Evolutionary conservation across 2,888 invertebrate genomes (phyloP).

Genomic region (Catocala sponsa): DNA sequence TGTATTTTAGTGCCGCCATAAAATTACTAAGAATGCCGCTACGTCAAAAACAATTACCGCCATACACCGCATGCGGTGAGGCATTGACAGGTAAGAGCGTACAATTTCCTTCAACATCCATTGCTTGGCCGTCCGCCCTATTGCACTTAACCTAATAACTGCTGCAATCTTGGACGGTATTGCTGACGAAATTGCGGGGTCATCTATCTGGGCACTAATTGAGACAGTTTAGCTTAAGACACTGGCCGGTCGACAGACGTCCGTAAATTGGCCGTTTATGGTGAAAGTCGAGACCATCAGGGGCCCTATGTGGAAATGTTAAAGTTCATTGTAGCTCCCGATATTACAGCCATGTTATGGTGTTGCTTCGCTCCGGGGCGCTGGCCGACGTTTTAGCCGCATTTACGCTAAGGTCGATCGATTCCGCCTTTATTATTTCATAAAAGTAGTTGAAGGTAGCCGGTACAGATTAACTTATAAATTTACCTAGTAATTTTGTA

Average conservation of each 20-base stretch:
- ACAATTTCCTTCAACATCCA: slow-evolving; percentile 61
- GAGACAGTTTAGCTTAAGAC: slow-evolving; percentile 85
- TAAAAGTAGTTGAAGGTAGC: slow-evolving; percentile 45
- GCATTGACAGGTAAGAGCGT: slow-evolving; percentile 49
- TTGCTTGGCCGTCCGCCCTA: slow-evolving; percentile 58
- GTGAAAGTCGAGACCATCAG: slow-evolving; percentile 78
- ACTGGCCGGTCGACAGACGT: slow-evolving; percentile 80
- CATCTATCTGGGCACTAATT: slow-evolving; percentile 85
- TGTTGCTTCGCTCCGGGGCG: slow-evolving; percentile 74
- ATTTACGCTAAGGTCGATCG: slow-evolving; percentile 56
- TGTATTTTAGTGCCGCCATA: slow-evolving; percentile 20
- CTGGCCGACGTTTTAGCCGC: slow-evolving; percentile 56
- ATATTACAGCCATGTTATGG: slow-evolving; percentile 79
- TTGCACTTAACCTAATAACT: slow-evolving; percentile 79
- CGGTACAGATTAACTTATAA: slow-evolving; percentile 33
- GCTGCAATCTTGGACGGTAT: slow-evolving; percentile 68
- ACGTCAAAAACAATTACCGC: slow-evolving; percentile 52
- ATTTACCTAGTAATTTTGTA: slow-evolving; percentile 37
- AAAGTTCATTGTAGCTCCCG: slow-evolving; percentile 82
- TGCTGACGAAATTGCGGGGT: slow-evolving; percentile 83
- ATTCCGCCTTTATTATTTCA: slow-evolving; percentile 36
- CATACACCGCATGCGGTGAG: slow-evolving; percentile 35
- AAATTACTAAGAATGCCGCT: slow-evolving; percentile 33
- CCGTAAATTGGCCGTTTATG: slow-evolving; percentile 85
- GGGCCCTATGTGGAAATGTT: slow-evolving; percentile 81